phyloP scores from a whole-genome alignment of 1,140 invertebrate genomes.

The Drosophila nannoptera region DNA sequence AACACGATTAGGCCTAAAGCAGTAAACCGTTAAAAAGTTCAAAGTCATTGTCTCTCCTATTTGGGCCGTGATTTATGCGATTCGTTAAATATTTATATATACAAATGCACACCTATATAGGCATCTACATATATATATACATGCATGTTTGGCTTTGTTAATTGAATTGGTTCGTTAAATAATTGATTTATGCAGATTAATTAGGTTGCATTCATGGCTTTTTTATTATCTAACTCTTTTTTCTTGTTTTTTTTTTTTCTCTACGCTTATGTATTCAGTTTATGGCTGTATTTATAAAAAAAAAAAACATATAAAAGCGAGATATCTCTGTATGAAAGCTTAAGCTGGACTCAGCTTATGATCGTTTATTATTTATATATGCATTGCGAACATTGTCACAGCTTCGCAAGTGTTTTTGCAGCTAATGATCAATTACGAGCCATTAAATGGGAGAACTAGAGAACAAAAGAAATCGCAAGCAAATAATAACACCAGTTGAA shows the following conservation, averaged over 20 bases:
- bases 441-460: conserved; percentile 34
- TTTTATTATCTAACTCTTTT: conserved; percentile 16
- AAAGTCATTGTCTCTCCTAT: conserved; percentile 46
- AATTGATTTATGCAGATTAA: conserved; percentile 67
- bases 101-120: not conserved
- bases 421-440: conserved; percentile 46
- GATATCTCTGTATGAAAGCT: conserved; percentile 5
- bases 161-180: conserved; percentile 56
- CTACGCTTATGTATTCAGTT: conserved; percentile 18
- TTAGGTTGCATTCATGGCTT: conserved; percentile 54
- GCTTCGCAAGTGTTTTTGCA: conserved; percentile 29
- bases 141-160: conserved; percentile 42
- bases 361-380: conserved; percentile 45
- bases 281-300: conserved; percentile 11
- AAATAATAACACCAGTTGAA: conserved; percentile 3
- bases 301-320: not conserved
- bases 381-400: conserved; percentile 41
- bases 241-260: not conserved
- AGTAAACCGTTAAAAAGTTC: conserved; percentile 31
- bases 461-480: conserved; percentile 12
- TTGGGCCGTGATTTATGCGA: conserved; percentile 50
- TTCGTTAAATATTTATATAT: conserved; percentile 51
- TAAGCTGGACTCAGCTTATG: conserved; percentile 10
- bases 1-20: conserved; percentile 26
- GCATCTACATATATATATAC: conserved; percentile 12